Conservation (phyloP, 2,888 invertebrate genomes). For the Microchrysa polita region DNA sequence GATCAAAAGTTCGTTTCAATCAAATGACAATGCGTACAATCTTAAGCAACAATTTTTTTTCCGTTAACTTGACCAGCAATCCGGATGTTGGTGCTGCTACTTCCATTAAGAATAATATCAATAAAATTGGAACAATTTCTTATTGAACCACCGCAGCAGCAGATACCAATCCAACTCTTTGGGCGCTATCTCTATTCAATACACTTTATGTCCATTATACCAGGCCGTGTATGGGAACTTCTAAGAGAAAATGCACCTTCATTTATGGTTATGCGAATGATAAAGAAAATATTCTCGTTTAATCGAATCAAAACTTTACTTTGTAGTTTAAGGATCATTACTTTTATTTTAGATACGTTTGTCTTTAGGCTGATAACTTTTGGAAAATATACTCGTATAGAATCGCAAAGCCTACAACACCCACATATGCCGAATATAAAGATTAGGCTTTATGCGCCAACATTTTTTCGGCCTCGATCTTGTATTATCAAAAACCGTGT, state of each 20-base stretch:
- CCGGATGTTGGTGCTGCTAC: conserved; percentile 33
- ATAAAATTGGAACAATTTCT: conserved; percentile 19
- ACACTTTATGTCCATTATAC: neutral
- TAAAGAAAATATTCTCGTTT: conserved; percentile 3
- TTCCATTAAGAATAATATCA: conserved; percentile 23
- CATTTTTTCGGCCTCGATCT: too few relatives aligned
- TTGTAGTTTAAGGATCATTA: conserved; percentile 23
- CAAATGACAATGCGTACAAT: conserved; percentile 35
- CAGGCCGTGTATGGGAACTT: neutral
- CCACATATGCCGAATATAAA: neutral
- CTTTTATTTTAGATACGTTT: conserved; percentile 9
- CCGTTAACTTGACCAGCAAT: conserved; percentile 30
- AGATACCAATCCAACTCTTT: neutral
- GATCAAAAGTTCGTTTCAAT: conserved; percentile 20
- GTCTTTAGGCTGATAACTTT: neutral
- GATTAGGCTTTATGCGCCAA: neutral
- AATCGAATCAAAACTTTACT: conserved; percentile 5
- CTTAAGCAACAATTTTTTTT: conserved; percentile 31
- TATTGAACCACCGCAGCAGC: conserved; percentile 6
- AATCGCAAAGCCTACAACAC: neutral
- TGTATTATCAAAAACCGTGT: too few relatives aligned
- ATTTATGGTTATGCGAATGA: too few relatives aligned
- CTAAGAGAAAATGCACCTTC: neutral
- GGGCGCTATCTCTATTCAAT: neutral
- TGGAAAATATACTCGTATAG: too few relatives aligned